These are phyloP conservation scores for Eurystomus gularis DNA, from an alignment of 2,113 vertebrate genomes.

Conservation along the genomic window DNA sequence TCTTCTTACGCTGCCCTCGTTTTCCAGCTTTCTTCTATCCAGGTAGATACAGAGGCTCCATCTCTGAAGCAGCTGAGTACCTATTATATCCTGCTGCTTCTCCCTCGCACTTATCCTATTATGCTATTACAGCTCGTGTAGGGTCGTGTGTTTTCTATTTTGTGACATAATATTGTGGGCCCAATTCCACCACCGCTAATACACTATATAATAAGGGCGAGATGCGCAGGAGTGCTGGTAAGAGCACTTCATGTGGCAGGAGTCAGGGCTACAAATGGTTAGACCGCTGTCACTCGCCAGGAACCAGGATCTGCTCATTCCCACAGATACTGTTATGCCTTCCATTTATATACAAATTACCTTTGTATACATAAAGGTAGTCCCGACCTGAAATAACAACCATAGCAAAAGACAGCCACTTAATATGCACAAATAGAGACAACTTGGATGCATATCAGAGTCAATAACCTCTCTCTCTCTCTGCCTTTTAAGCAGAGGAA, in stretches of 20 bases:
- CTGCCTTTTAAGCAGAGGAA: background rate
- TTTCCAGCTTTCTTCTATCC: conserved; percentile 1
- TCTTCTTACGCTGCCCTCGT: conserved; percentile 24
- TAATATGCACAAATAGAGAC: background rate
- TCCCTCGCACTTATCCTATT: conserved; percentile 60
- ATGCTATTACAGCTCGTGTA: conserved; percentile 53
- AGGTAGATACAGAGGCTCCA: conserved; percentile 21
- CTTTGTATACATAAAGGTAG: background rate
- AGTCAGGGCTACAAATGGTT: background rate
- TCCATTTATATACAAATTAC: background rate
- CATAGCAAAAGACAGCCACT: background rate
- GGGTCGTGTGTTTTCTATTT: conserved; percentile 57
- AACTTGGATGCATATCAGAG: background rate
- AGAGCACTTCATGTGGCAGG: conserved; percentile 41
- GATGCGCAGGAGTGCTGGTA: background rate
- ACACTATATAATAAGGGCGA: background rate
- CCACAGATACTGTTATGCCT: background rate
- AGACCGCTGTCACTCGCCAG: background rate
- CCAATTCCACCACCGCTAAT: background rate
- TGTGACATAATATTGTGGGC: conserved; percentile 59
- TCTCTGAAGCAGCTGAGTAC: conserved; percentile 48
- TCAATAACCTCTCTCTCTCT: background rate
- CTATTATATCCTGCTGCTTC: conserved; percentile 49
- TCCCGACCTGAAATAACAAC: background rate
- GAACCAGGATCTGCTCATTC: background rate